Evolutionary conservation across 1,140 invertebrate species (phyloP).

Genomic region (Meloidogyne exigua): DNA sequence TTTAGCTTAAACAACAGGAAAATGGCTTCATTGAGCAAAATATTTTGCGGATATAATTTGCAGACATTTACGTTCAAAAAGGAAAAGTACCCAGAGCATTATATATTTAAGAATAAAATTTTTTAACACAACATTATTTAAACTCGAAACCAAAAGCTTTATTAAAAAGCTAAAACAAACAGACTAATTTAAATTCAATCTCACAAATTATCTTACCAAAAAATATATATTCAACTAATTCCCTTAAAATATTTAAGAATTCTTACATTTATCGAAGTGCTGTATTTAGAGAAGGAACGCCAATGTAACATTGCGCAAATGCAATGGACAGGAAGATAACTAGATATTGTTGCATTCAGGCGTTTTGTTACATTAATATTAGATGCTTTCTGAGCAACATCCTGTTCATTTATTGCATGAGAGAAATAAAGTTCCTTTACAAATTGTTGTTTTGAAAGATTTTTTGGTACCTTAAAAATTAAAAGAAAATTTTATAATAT

Average conservation of each 20-base stretch:
- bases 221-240: no score
- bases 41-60: no score
- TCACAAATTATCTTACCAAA: no score
- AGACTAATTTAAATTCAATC: no score
- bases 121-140: neutral
- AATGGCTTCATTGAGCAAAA: no score
- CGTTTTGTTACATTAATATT: conserved; percentile 88
- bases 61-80: no score
- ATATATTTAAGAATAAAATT: neutral
- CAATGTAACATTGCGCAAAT: conserved; percentile 93
- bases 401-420: conserved; percentile 29
- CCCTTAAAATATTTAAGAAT: no score
- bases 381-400: conserved; percentile 70
- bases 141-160: neutral
- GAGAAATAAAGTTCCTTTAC: conserved; percentile 16
- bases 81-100: no score
- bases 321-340: conserved; percentile 92
- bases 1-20: no score
- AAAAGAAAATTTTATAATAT: neutral
- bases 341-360: conserved; percentile 81
- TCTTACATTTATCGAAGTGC: conserved; percentile 66
- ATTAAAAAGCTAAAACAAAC: no score
- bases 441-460: conserved; percentile 22
- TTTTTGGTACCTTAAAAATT: conserved; percentile 25
- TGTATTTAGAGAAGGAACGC: conserved; percentile 89